Percentiles rank a stretch among this genome's conserved stretches.
These are phyloP conservation scores for Muscicapa striata DNA, from an alignment of 2,797 vertebrate species.

Conservation along the genomic window DNA sequence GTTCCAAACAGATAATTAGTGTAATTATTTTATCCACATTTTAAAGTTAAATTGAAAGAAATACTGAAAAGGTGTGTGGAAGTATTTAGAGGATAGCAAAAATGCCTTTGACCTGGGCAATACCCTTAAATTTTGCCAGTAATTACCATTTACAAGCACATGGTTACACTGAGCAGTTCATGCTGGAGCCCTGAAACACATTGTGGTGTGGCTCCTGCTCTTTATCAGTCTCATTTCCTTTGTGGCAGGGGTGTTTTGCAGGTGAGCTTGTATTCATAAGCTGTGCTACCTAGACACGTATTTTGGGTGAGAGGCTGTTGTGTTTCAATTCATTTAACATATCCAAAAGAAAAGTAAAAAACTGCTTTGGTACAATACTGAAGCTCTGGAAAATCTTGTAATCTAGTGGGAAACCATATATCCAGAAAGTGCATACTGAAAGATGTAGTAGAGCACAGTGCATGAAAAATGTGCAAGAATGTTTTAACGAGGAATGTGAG, in stretches of 20 bases:
- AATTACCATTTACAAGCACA: background rate
- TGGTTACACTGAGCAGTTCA: background rate
- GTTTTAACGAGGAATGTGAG: background rate
- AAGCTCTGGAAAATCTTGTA: background rate
- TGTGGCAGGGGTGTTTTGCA: background rate
- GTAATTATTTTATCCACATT: background rate
- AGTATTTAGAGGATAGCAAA: background rate
- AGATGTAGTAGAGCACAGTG: background rate
- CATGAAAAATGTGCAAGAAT: background rate
- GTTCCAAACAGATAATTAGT: background rate
- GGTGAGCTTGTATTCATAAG: background rate
- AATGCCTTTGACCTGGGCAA: background rate
- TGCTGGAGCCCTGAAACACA: background rate
- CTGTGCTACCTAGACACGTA: rapidly evolving
- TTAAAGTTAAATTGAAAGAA: background rate
- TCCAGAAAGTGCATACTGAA: background rate
- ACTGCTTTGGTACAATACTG: background rate
- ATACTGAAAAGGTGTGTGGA: background rate
- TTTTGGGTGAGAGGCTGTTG: background rate
- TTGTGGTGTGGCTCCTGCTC: background rate
- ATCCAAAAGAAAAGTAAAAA: background rate
- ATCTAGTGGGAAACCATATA: background rate
- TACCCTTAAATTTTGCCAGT: background rate
- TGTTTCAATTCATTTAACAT: background rate
- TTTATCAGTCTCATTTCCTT: background rate